Percentiles rank a stretch among this genome's conserved stretches.
phyloP scores from a whole-genome alignment of 2,888 invertebrate species.

The Acrocyrtus sp. region DNA sequence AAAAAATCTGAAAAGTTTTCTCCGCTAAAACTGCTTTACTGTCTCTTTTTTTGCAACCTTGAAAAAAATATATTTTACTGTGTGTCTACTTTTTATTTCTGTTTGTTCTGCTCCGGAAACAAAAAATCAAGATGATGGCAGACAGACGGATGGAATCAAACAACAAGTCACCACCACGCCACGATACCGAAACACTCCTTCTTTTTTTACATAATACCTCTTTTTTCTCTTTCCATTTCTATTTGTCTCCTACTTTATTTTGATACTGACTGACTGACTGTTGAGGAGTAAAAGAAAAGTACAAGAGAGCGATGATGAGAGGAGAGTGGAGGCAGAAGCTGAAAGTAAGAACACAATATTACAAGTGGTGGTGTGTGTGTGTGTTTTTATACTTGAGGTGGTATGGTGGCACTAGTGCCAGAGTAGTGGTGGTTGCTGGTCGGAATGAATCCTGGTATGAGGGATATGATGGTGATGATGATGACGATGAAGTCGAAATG shows the following conservation, averaged over 20 bases:
- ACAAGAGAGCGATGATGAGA: conserved; percentile 42
- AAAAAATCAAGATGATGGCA: conserved; percentile 50
- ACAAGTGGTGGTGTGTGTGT: conserved; percentile 38
- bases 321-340: conserved; percentile 9
- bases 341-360: conserved; percentile 26
- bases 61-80: no score
- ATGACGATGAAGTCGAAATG: conserved; percentile 16
- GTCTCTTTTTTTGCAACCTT: no score
- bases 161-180: conserved; percentile 51
- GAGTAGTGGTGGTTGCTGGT: conserved; percentile 28
- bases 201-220: conserved; percentile 32
- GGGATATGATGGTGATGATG: no score
- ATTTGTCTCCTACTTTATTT: conserved; percentile 34
- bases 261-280: conserved; percentile 45
- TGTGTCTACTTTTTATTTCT: not conserved
- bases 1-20: no score
- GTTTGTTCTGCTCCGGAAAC: not conserved
- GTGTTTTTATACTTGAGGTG: conserved; percentile 10
- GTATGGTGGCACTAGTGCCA: no score
- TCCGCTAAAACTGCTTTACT: no score
- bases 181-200: no score
- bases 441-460: no score
- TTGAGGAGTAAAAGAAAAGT: conserved; percentile 46
- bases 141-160: conserved; percentile 54
- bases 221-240: conserved; percentile 19